A percentile compares a stretch with the other conserved stretches of the same genome.
Conservation (phyloP, 1,140 invertebrate genomes). For the Cydia fagiglandana region DNA sequence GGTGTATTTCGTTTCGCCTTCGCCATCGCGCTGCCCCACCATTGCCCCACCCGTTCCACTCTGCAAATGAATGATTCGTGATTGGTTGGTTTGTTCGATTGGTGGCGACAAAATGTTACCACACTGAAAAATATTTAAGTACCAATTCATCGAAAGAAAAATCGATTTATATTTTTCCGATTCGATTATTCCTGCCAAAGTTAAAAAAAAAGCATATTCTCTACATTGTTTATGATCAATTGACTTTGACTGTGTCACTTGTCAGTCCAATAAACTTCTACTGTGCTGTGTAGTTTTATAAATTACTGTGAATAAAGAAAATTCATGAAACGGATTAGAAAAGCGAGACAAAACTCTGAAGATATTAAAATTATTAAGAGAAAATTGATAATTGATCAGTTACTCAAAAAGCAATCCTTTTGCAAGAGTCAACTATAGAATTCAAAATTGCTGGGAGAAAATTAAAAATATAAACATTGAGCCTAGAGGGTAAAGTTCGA, state of each 20-base stretch:
- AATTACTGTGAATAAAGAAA: background rate
- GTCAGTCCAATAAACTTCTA: background rate
- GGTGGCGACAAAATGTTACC: background rate
- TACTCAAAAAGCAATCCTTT: too few relatives aligned
- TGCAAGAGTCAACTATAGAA: too few relatives aligned
- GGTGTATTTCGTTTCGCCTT: background rate
- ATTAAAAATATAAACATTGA: background rate
- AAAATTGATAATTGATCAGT: background rate
- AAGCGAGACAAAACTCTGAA: background rate
- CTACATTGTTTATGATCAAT: background rate
- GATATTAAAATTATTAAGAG: background rate
- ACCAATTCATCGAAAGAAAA: too few relatives aligned
- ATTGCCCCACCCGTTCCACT: background rate
- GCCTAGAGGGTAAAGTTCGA: slow-evolving; percentile 14
- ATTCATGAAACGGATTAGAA: background rate
- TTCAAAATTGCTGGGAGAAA: background rate
- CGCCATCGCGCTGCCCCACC: background rate
- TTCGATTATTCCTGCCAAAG: background rate
- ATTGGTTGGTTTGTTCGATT: background rate
- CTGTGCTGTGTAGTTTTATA: background rate
- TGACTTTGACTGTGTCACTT: background rate
- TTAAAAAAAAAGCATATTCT: background rate
- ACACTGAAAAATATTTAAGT: background rate
- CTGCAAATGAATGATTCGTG: background rate
- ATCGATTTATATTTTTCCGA: background rate